Percentiles rank a stretch among this genome's conserved stretches.
Conservation (phyloP, 2,797 vertebrate species). For the Macrochelys suwanniensis region DNA sequence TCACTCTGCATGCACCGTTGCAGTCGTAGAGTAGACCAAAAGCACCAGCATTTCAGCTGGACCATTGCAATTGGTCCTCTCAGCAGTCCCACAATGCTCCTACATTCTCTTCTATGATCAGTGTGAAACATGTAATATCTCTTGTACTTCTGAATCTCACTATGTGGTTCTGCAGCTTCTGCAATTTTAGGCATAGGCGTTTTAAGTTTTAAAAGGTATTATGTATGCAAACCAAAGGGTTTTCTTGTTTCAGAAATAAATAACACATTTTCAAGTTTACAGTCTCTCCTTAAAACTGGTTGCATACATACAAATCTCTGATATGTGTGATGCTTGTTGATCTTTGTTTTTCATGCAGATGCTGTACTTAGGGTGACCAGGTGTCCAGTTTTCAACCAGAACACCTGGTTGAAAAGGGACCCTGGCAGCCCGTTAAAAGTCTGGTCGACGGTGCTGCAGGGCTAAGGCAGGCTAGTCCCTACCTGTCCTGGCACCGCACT, state of each 20-base stretch:
- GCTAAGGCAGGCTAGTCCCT: too few relatives aligned
- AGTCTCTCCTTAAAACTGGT: neutral
- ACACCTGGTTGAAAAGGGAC: too few relatives aligned
- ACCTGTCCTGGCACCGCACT: too few relatives aligned
- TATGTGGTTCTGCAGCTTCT: neutral
- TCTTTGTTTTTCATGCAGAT: neutral
- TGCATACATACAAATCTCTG: neutral
- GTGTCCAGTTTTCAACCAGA: too few relatives aligned
- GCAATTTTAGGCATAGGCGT: neutral
- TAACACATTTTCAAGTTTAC: neutral
- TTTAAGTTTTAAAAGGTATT: neutral
- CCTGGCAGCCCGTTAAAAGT: too few relatives aligned
- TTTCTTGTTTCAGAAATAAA: slow-evolving; percentile 1
- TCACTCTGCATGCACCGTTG: neutral
- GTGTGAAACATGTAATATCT: neutral
- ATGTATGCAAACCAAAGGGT: neutral
- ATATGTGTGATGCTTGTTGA: neutral
- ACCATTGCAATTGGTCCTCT: too few relatives aligned
- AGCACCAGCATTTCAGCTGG: too few relatives aligned
- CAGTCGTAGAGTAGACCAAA: neutral
- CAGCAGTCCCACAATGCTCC: too few relatives aligned
- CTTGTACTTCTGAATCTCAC: neutral
- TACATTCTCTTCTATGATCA: neutral
- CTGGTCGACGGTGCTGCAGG: too few relatives aligned
- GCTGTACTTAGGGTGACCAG: neutral